phyloP scores from a whole-genome alignment of 2,888 invertebrate genomes.

The Ommatoiulus sabulosus region DNA sequence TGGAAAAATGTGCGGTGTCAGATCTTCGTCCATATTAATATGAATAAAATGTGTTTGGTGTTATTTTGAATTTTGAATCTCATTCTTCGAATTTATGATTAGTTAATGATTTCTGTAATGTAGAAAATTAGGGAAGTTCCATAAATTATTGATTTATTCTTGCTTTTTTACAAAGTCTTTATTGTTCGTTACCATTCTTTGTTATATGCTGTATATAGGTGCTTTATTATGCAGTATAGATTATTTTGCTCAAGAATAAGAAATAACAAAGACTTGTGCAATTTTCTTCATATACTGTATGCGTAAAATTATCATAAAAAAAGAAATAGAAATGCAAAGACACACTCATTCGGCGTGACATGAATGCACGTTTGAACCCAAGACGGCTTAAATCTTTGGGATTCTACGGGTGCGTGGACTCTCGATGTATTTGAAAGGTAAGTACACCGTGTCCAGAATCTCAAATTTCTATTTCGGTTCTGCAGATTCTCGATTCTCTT shows the following conservation, averaged over 20 bases:
- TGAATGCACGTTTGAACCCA: not conserved
- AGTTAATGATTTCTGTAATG: too few relatives aligned
- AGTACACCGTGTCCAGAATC: slow-evolving; percentile 47
- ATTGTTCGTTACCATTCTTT: too few relatives aligned
- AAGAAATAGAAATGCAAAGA: not conserved
- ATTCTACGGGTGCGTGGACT: not conserved
- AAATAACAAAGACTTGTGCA: not conserved
- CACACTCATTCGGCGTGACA: not conserved
- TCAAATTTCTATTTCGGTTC: slow-evolving; percentile 33
- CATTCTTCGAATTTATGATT: too few relatives aligned
- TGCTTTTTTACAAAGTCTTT: too few relatives aligned
- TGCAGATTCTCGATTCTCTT: not conserved
- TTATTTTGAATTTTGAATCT: too few relatives aligned
- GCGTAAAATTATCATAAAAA: not conserved
- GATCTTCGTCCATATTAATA: too few relatives aligned
- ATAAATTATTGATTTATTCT: too few relatives aligned
- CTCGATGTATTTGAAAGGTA: slow-evolving; percentile 18
- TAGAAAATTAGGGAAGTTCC: too few relatives aligned
- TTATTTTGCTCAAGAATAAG: not conserved
- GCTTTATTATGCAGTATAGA: not conserved
- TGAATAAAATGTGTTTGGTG: too few relatives aligned
- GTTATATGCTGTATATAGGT: too few relatives aligned
- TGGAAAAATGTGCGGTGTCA: too few relatives aligned
- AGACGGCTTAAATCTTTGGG: not conserved
- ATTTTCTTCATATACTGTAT: slow-evolving; percentile 14